A percentile compares a stretch with the other conserved stretches of the same genome.
These are phyloP conservation scores for Pseudorasbora parva DNA, from an alignment of 2,113 vertebrate species.

Conservation along the genomic window DNA sequence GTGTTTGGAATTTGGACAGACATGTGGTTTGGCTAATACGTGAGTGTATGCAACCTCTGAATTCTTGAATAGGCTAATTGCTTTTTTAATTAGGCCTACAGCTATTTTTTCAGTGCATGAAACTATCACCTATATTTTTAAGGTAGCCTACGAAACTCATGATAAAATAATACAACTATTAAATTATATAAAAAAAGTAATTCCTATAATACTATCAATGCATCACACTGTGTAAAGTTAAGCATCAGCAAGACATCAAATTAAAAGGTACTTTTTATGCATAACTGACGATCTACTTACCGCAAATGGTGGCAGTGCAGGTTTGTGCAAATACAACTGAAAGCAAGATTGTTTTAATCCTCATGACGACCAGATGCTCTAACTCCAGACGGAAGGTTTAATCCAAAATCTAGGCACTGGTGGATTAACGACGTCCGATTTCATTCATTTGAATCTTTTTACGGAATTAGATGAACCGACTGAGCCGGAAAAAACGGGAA, in stretches of 20 bases:
- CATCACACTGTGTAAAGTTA: neutral
- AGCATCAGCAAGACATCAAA: neutral
- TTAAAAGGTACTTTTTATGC: neutral
- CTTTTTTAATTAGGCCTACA: too few relatives aligned
- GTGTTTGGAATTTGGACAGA: too few relatives aligned
- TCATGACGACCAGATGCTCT: neutral
- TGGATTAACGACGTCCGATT: neutral
- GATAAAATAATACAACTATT: too few relatives aligned
- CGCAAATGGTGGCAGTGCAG: neutral
- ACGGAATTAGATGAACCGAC: neutral
- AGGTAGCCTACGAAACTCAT: too few relatives aligned
- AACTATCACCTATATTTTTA: too few relatives aligned
- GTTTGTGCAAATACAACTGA: neutral
- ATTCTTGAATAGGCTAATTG: too few relatives aligned
- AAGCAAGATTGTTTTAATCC: neutral
- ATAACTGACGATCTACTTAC: neutral
- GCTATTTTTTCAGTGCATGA: too few relatives aligned
- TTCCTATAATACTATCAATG: neutral
- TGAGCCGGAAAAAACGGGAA: too few relatives aligned
- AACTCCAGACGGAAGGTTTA: neutral
- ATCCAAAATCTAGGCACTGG: neutral
- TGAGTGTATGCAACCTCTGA: too few relatives aligned
- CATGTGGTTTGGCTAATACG: too few relatives aligned
- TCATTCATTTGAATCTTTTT: neutral
- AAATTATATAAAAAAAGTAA: too few relatives aligned